Base-by-base conservation (phyloP, 2,888 invertebrate genomes). In the Baccha elongata region DNA sequence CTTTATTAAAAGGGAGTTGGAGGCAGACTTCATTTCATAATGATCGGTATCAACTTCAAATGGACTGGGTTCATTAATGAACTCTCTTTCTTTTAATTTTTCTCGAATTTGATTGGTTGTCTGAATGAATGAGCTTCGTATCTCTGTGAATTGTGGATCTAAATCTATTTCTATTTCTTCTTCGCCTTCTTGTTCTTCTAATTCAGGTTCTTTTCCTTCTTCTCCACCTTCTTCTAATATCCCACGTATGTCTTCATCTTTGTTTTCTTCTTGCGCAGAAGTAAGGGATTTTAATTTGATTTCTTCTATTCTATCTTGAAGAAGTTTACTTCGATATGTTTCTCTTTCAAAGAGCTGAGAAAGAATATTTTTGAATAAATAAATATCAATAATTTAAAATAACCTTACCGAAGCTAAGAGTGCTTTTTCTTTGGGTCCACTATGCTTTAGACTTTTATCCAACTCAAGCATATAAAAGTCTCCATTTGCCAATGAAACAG, bases 341-440 rank as follows among this genome's bases (percentile, higher is more conserved):
- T 98, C 97, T 53, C 97, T 92, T 86, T 97, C 96, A 87, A 97
- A 94, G 91, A 95, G 93, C 94, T 96, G n/a, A 10, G n/a, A n/a
- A n/a, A n/a, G n/a, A n/a, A n/a, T n/a, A n/a, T n/a, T n/a, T n/a
- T n/a, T n/a, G n/a, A n/a, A n/a, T n/a, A n/a, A n/a, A n/a, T n/a
- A n/a, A n/a, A n/a, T n/a, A n/a, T n/a, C n/a, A n/a, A n/a, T n/a
- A n/a, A n/a, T n/a, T n/a, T n/a, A n/a, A n/a, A n/a, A n/a, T n/a
- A n/a, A n/a, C n/a, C 86, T 84, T 85, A 90, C 92, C 46, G 93
- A 92, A 5, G 93, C 93, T 86, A 95, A 92, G 10, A 94, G 90
- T 19, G 92, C 91, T 88, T 95, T 96, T 88, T 96, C 96, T 81
- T 93, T 93, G 85, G 91, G 92, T 10, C 93, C 93, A 86, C 94